Evolutionary conservation across 2,888 invertebrate genomes (phyloP), one percentile per base, ranked within the genome.

Genomic region (Heliconius erato): DNA sequence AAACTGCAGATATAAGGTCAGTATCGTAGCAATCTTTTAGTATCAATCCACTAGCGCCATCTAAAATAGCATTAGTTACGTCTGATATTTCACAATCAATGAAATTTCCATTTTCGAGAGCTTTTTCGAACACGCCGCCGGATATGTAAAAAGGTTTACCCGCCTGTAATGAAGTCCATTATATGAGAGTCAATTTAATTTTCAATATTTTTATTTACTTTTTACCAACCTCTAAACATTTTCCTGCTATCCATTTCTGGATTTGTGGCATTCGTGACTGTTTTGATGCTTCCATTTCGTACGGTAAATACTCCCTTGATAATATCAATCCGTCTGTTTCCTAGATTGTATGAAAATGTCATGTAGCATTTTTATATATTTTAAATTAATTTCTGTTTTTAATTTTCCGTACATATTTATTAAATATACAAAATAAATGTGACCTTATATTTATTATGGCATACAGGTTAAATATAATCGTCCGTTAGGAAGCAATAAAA

Each of bases 141-240:
- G 93, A 93, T 78, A 95, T 69, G 83, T 88, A 93, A 11, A 92
- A 89, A 16, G 94, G 93, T 87, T 92, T 94, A 2, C 95, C 94
- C 54, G 87, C 90, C 95, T 95, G 78, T 9, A 89, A 88, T 74
- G 67, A 78, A 77, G 59, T 68, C 44, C 72, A 26, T 68, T 69
- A 68, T 12, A 77, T 65, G 79, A 28, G 40, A 63, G 72, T 44
- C 19, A 59, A 77, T 19, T 77, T 16, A 12, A 67, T 82, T 74
- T 67, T 35, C 11, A 74, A 79, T 2, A 67, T 65, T 63, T 63
- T 65, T 23, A 77, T 77, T 67, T 44, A 23, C 26, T 49, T 26
- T 67, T 78, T 23, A 49, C 11, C 49, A 88, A 94, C 94, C 92
- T 92, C 87, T 79, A 86, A 87, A 89, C 95, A 95, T 90, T 93